These are phyloP conservation scores for Drymonia ruficornis DNA, from an alignment of 2,888 invertebrate species.

Conservation along the genomic window DNA sequence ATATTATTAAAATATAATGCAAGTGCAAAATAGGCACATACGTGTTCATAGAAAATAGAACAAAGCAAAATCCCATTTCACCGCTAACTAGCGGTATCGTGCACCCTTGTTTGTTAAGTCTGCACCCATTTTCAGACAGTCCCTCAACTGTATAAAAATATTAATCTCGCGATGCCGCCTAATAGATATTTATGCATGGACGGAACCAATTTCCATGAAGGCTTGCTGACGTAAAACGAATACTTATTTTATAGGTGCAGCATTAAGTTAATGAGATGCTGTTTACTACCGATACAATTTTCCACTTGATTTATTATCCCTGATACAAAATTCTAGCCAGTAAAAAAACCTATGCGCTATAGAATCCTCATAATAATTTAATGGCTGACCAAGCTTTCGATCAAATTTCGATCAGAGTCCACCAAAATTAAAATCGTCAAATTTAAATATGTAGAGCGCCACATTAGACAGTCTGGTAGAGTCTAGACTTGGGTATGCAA, in stretches of 20 bases:
- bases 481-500: constrained; percentile 59
- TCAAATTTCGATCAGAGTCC: constrained; percentile 23
- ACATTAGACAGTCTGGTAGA: constrained; percentile 54
- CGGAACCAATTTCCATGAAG: constrained; percentile 74
- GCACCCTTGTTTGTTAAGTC: constrained; percentile 77
- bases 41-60: constrained; percentile 57
- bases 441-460: constrained; percentile 59
- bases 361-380: neutral
- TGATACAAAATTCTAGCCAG: neutral
- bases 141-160: constrained; percentile 76
- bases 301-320: constrained; percentile 45
- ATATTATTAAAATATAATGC: too few relatives aligned
- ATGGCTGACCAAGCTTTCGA: neutral
- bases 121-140: constrained; percentile 57
- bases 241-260: constrained; percentile 55
- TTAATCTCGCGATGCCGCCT: constrained; percentile 72
- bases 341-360: neutral
- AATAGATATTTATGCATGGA: constrained; percentile 83
- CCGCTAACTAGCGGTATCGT: constrained; percentile 54
- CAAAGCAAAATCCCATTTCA: constrained; percentile 55
- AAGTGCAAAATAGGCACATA: constrained; percentile 26
- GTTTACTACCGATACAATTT: constrained; percentile 69
- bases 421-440: constrained; percentile 51
- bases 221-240: constrained; percentile 46
- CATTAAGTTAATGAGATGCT: constrained; percentile 70